A percentile compares a stretch with the other conserved stretches of the same genome.
Evolutionary conservation across 2,888 invertebrate genomes (phyloP).

Genomic region (Ethmia dodecea): DNA sequence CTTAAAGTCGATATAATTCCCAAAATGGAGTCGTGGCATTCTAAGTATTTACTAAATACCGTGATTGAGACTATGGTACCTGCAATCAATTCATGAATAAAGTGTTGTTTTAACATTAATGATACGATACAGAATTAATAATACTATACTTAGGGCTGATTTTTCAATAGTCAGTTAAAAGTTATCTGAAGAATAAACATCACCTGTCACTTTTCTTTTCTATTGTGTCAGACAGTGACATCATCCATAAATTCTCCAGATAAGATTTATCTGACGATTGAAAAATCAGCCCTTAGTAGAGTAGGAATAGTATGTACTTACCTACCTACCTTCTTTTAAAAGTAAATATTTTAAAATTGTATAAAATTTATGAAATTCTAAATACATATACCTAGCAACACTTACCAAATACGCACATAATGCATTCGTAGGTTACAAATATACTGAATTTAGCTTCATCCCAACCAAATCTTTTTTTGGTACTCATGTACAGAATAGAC

Average conservation of each 20-base stretch:
- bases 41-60: constrained; percentile 1
- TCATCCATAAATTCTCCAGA: too few relatives aligned
- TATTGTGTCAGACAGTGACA: too few relatives aligned
- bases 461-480: background rate
- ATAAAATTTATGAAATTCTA: background rate
- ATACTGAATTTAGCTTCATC: background rate
- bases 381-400: background rate
- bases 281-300: too few relatives aligned
- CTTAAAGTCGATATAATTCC: constrained; percentile 85
- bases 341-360: background rate
- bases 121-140: background rate
- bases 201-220: too few relatives aligned
- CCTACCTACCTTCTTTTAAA: background rate
- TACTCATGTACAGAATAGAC: background rate
- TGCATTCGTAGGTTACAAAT: background rate
- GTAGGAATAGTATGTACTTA: background rate
- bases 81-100: background rate
- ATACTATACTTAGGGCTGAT: too few relatives aligned
- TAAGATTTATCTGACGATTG: too few relatives aligned
- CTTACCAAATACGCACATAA: background rate
- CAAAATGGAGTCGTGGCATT: constrained; percentile 78
- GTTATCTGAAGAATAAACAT: too few relatives aligned
- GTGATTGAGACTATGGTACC: background rate
- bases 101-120: background rate
- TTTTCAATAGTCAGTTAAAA: too few relatives aligned